phyloP scores from a whole-genome alignment of 2,888 invertebrate genomes.

The Nysson spinosus region DNA sequence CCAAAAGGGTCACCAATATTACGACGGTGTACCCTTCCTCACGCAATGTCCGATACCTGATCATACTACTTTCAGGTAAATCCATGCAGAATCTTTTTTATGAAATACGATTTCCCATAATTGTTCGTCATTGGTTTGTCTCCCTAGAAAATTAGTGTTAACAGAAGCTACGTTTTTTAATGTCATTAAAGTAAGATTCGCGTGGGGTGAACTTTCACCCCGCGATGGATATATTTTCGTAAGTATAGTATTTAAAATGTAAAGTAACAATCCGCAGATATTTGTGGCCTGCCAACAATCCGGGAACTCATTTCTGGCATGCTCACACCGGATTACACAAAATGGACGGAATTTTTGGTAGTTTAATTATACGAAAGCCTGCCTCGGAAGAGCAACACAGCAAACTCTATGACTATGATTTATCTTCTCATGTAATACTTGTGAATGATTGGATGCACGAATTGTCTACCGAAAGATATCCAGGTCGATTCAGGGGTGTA shows the following conservation, averaged over 20 bases:
- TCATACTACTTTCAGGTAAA: constrained; percentile 88
- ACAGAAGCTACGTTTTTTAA: neutral
- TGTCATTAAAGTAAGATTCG: no score
- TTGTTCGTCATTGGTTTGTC: no score
- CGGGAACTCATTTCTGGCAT: constrained; percentile 77
- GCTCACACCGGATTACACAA: constrained; percentile 78
- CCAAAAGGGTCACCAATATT: constrained; percentile 89
- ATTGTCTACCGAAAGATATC: constrained; percentile 73
- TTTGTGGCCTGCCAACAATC: constrained; percentile 68
- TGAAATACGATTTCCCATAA: neutral
- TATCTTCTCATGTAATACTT: constrained; percentile 79
- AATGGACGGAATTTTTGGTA: constrained; percentile 81
- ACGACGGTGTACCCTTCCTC: constrained; percentile 91
- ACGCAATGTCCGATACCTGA: constrained; percentile 93
- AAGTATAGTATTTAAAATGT: no score
- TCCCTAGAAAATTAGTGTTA: no score
- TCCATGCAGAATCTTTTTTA: neutral
- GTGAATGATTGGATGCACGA: constrained; percentile 79
- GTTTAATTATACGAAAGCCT: constrained; percentile 80
- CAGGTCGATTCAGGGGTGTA: constrained; percentile 76
- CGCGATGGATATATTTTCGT: no score
- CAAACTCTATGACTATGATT: constrained; percentile 76
- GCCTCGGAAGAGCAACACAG: constrained; percentile 69
- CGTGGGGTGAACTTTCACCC: no score
- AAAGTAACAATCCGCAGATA: constrained; percentile 66